Conservation (phyloP, 2,888 invertebrate species). For the Clusia tigrina region DNA sequence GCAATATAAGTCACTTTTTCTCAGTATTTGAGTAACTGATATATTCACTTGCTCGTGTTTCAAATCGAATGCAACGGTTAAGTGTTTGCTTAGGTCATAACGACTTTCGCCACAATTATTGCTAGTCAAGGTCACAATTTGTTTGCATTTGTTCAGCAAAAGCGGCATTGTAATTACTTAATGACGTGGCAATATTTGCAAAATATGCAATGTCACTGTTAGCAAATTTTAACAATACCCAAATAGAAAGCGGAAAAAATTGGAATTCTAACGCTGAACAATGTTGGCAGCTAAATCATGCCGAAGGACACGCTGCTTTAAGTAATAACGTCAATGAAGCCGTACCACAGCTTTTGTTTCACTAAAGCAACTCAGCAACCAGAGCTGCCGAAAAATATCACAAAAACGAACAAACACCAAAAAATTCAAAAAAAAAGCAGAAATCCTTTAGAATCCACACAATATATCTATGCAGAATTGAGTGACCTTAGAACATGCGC, state of each 20-base stretch:
- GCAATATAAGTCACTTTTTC: no score
- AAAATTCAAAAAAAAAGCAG: not conserved
- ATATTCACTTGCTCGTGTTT: no score
- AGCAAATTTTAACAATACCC: not conserved
- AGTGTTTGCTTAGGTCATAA: no score
- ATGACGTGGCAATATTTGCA: not conserved
- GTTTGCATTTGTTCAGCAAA: not conserved
- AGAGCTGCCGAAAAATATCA: not conserved
- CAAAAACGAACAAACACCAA: not conserved
- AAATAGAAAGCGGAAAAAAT: not conserved
- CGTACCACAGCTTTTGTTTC: not conserved
- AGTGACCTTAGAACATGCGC: slow-evolving; percentile 3
- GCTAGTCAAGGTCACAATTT: not conserved
- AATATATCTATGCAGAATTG: not conserved
- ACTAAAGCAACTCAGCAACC: not conserved
- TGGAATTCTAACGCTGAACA: not conserved
- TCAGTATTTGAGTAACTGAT: no score
- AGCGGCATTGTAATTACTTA: not conserved
- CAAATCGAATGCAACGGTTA: no score
- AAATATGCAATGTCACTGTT: not conserved
- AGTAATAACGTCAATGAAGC: not conserved
- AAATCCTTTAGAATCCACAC: not conserved
- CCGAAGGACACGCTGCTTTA: not conserved
- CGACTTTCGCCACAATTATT: no score
- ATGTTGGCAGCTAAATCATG: no score